Evolutionary conservation across 2,888 invertebrate genomes (phyloP), one percentile per base, ranked within the genome.

Genomic region (Timema podura): DNA sequence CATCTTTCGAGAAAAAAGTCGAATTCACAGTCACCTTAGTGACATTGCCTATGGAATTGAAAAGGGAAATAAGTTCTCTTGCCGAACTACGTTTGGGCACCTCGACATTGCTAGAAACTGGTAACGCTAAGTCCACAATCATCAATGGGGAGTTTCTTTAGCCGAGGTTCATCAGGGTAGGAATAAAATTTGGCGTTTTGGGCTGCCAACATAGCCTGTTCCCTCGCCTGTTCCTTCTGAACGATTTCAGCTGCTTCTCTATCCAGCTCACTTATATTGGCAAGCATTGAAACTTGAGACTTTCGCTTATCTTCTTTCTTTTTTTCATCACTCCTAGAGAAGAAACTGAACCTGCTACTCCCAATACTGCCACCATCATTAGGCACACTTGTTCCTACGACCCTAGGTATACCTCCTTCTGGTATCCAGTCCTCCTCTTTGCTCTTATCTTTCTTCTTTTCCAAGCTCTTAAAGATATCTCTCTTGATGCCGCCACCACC

Each of bases 201-300:
- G 7, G 77, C 76, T 44, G 76, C 76, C 64, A 77, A 66, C 49
- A 75, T 71, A 8, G 77, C 77, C 51, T 77, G 76, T 69, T 77
- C 77, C 64, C 78, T 77, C 0, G 80, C 82, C 72, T 84, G 83
- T 72, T 84, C 84, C 68, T 84, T 85, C 78, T 87, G 86, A 64
- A 92, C 86, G 74, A 93, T 90, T 80, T 89, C 89, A 0, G 89
- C 86, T 0, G 92, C 92, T 80, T 93, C 91, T 75, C 89, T 86
- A 78, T 93, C 92, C 73, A 92, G 80, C 79, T 92, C 91, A 77
- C 91, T 92, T 75, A 92, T 91, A 78, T 89, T 92, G 0, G 90
- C 89, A 66, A 91, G 80, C 73, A 87, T 84, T 76, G 86, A 85
- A 79, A 90, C 76, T 75, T 86, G 85, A 0, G 87, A 83, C 81